These are phyloP conservation scores for Microcebus tavaratra DNA, from an alignment of 2,113 vertebrate genomes.

Conservation along the genomic window DNA sequence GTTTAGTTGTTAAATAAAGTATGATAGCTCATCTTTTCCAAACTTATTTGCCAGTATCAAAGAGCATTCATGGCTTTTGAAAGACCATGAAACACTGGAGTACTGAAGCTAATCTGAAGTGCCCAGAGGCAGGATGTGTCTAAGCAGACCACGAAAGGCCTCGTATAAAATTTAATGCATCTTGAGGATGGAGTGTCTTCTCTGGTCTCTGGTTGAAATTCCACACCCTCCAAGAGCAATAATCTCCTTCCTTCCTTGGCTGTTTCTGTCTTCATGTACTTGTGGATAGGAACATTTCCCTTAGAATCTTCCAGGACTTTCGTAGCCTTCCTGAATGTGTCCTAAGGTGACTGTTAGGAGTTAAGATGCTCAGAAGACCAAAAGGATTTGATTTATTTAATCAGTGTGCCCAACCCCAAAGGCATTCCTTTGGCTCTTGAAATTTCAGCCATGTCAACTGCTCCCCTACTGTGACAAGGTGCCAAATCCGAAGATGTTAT, in stretches of 20 bases:
- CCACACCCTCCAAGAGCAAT: slow-evolving; percentile 45
- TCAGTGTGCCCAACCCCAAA: not conserved
- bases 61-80: not conserved
- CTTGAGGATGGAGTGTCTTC: slow-evolving; percentile 11
- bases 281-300: slow-evolving; percentile 30
- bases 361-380: slow-evolving; percentile 34
- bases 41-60: not conserved
- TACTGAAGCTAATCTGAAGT: not conserved
- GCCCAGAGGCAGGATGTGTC: not conserved
- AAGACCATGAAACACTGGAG: not conserved
- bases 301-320: slow-evolving; percentile 51
- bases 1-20: not conserved
- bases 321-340: slow-evolving; percentile 53
- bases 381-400: slow-evolving; percentile 58
- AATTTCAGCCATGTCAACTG: not conserved
- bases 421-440: not conserved
- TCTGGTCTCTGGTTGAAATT: slow-evolving; percentile 48
- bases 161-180: not conserved
- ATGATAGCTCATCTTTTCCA: slow-evolving; percentile 14
- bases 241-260: slow-evolving; percentile 44
- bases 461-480: not conserved
- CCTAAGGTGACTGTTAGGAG: slow-evolving; percentile 2
- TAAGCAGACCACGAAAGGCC: not conserved
- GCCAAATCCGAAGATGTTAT: not conserved
- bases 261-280: slow-evolving; percentile 42